Evolutionary conservation across 2,113 vertebrate genomes (phyloP), one percentile per base, ranked within the genome.

Genomic region (Tachysurus fulvidraco): DNA sequence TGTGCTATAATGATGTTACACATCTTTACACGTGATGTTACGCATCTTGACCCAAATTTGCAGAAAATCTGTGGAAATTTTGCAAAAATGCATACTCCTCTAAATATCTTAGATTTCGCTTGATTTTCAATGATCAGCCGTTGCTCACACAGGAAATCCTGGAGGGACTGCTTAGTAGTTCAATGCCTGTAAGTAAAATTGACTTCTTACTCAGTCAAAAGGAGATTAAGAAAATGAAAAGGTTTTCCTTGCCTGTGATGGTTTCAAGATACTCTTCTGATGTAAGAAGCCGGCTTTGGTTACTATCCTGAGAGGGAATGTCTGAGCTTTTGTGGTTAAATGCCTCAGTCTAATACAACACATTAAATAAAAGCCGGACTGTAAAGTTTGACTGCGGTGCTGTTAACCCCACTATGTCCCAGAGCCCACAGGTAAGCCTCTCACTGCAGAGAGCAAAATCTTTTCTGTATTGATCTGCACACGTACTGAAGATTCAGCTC

Each of bases 351-450:
- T 41, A 71, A 65, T 52, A 86, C 84, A 79, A 44, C 52, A 59
- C 28, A 71, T 62, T 41, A 60, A 84, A 84, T 65, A 14, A 85
- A 85, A 84, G 73, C 73, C 3, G 57, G 64, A 67, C 81, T 50
- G 41, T 84, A 89, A 89, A 87, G 36, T 44, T 44, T 73, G 69
- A 73, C 55, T 84, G 77, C 82, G 46, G n/a, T n/a, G 67, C 41
- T 74, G 57, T 74, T 89, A 71, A 89, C 81, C 64, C 44, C 84
- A 30, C 50, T 28, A 77, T 54, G 11, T 83, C 60, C 80, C 64
- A 28, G 73, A 41, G 60, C 7, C 21, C 60, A 3, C 64, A 86
- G 71, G 65, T 79, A 86, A 71, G 46, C 3, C 69, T 23, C 9
- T 44, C 36, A 23, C 41, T 74, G 71, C 71, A 74, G 71, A 12